Evolutionary conservation across 2,888 invertebrate species (phyloP).

Genomic region (Charanyca ferruginea): DNA sequence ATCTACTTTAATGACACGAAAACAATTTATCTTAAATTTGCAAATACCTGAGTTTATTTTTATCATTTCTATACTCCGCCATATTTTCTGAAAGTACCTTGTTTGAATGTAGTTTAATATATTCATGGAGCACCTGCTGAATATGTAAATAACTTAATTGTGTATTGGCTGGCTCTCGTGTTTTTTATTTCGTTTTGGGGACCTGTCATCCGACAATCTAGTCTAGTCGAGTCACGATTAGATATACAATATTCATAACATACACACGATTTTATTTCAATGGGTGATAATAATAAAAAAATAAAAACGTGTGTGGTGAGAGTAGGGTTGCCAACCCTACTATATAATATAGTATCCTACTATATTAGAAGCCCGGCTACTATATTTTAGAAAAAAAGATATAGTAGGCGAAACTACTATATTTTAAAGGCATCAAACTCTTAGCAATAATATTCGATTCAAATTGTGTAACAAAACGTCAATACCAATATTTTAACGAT

Average conservation of each 20-base stretch:
- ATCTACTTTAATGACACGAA: too few species aligned
- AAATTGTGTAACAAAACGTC: too few species aligned
- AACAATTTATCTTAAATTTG: not conserved
- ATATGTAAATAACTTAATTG: slow-evolving; percentile 12
- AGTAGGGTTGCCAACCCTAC: too few species aligned
- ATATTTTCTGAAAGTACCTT: not conserved
- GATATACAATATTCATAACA: not conserved
- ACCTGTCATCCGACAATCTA: not conserved
- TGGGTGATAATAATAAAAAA: too few species aligned
- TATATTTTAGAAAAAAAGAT: too few species aligned
- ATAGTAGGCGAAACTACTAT: too few species aligned
- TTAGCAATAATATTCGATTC: too few species aligned
- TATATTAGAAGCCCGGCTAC: too few species aligned
- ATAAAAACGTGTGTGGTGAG: too few species aligned
- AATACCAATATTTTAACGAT: too few species aligned
- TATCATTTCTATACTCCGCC: not conserved
- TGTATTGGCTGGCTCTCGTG: slow-evolving; percentile 5
- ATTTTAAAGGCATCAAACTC: too few species aligned
- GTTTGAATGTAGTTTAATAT: slow-evolving; percentile 5
- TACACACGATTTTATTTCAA: not conserved
- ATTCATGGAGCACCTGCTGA: slow-evolving; percentile 6
- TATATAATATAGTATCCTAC: too few species aligned
- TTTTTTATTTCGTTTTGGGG: not conserved
- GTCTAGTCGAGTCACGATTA: not conserved
- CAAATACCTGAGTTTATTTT: not conserved